phyloP scores from a whole-genome alignment of 2,113 vertebrate species.

The Rhagologus leucostigma region DNA sequence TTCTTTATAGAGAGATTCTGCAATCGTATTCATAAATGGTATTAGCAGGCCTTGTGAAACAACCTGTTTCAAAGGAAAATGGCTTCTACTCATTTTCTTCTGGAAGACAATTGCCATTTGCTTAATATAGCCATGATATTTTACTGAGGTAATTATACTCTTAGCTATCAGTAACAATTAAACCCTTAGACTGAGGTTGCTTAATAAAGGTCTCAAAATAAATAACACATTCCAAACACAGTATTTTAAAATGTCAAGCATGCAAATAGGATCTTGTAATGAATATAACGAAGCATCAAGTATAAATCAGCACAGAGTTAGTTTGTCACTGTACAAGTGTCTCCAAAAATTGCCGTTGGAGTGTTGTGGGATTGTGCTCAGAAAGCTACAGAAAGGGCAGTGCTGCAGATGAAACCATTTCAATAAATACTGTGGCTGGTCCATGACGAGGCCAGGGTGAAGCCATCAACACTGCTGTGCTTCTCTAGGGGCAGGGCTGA shows the following conservation, averaged over 20 bases:
- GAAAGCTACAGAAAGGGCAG: background rate
- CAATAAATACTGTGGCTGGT: background rate
- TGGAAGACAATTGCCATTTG: constrained; percentile 75
- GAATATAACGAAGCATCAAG: background rate
- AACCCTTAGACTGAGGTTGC: constrained; percentile 65
- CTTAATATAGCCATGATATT: constrained; percentile 82
- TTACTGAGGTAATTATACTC: constrained; percentile 78
- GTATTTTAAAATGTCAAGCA: constrained; percentile 72
- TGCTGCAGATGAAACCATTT: background rate
- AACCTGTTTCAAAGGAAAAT: constrained; percentile 62
- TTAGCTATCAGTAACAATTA: constrained; percentile 83
- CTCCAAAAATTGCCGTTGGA: background rate
- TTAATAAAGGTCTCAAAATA: constrained; percentile 77
- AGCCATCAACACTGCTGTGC: background rate
- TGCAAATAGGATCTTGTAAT: constrained; percentile 26
- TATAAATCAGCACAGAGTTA: constrained; percentile 41
- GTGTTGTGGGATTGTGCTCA: background rate
- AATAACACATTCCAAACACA: constrained; percentile 56
- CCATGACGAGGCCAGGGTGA: background rate
- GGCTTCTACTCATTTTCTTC: constrained; percentile 66
- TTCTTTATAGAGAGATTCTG: background rate
- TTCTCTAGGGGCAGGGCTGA: background rate
- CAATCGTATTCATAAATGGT: background rate
- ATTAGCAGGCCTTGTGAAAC: constrained; percentile 8
- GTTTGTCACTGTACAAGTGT: background rate